Conservation (phyloP, 2,888 invertebrate species). For the Nemotelus nigrinus region DNA sequence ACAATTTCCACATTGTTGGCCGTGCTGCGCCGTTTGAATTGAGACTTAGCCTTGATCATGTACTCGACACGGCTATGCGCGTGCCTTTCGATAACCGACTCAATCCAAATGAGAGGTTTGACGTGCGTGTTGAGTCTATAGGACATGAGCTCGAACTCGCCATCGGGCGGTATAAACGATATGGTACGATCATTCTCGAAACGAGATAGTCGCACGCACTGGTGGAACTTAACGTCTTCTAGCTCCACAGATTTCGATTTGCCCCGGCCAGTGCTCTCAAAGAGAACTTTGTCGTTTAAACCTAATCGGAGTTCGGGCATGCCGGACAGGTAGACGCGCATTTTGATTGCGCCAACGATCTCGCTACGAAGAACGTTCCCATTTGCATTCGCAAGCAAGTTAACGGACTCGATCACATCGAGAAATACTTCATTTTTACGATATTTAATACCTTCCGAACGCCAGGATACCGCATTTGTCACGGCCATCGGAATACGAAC, state of each 20-base stretch:
- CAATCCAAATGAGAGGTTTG: constrained; percentile 98
- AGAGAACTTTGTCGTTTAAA: constrained; percentile 96
- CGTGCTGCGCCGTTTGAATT: constrained; percentile 96
- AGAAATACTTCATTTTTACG: constrained; percentile 99
- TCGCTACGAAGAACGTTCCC: constrained; percentile 97
- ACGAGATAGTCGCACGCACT: constrained; percentile 94
- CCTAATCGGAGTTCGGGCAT: constrained; percentile 98
- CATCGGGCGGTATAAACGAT: constrained; percentile 98
- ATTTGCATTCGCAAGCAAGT: constrained; percentile 93
- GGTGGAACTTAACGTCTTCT: constrained; percentile 99
- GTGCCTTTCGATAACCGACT: constrained; percentile 97
- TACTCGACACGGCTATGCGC: constrained; percentile 97
- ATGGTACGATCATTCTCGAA: constrained; percentile 99
- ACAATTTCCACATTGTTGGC: constrained; percentile 99
- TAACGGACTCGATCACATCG: constrained; percentile 98
- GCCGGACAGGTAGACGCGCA: constrained; percentile 97
- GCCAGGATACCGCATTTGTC: constrained; percentile 99
- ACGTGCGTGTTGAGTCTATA: constrained; percentile 96
- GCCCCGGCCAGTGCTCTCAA: constrained; percentile 96
- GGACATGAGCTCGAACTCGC: constrained; percentile 99
- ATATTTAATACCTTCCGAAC: constrained; percentile 98
- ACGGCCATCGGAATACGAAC: constrained; percentile 97
- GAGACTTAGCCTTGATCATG: constrained; percentile 99
- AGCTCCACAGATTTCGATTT: constrained; percentile 98
- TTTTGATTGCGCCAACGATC: constrained; percentile 98